Evolutionary conservation across 2,797 vertebrate genomes (phyloP), one percentile per base, ranked within the genome.

Genomic region (Eurystomus glaucurus): DNA sequence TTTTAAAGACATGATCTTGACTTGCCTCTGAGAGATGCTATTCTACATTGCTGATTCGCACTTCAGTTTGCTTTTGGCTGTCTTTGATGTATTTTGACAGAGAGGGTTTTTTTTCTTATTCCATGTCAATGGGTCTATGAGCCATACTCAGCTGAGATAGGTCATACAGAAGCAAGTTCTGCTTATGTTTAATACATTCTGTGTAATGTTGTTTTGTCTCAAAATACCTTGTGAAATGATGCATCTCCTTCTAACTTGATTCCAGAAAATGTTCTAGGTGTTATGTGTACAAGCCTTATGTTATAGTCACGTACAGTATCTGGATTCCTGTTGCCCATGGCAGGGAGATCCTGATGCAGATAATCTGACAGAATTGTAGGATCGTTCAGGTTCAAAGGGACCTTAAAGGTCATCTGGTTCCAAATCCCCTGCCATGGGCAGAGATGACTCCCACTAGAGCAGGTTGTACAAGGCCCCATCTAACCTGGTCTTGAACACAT

Each of bases 101-200:
- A 26, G 14, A 18, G 3, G 0, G 0, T 0, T 46, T 72, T 71
- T 71, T 57, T 10, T 16, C 16, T 51, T 64, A 10, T n/a, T 72
- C 35, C 3, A 0, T 85, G 28, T 85, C n/a, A 52, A 2, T 54
- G 37, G 9, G 10, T 50, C 37, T 68, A 2, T 81, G 57, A 88
- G 21, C 22, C 37, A 5, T 1, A n/a, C 41, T 83, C 45, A 83
- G 31, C 22, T 4, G 11, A 81, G 54, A 21, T 11, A 71, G 9
- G 3, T 68, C 15, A 7, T 75, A 14, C 2, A 75, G 35, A 80
- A 12, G 5, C 25, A 83, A 54, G 5, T 78, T 78, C 39, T 6
- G 1, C 41, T 79, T 72, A 58, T 51, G 83, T 72, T 60, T 74
- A 64, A 39, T 70, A 9, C 7, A 21, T 72, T 72, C 43, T 82